Conservation (phyloP, 2,113 vertebrate genomes). For the crab-eating macaque (Macaca fascicularis) region DNA sequence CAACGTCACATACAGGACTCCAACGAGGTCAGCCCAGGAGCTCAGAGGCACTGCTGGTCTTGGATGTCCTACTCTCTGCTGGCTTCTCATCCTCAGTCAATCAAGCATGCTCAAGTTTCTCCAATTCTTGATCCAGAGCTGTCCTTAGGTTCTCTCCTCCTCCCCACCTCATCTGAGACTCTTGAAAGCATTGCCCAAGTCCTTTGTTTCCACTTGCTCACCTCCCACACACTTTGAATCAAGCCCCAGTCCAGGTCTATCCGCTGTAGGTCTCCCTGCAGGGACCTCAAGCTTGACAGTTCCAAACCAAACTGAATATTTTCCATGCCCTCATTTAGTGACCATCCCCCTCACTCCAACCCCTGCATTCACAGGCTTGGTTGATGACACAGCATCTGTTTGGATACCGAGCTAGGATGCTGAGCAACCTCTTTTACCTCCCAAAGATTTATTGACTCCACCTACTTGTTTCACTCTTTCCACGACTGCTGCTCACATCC, state of each 20-base stretch:
- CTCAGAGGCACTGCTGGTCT: background rate
- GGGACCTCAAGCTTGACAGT: background rate
- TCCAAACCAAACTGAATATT: background rate
- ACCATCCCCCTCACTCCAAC: background rate
- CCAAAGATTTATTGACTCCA: background rate
- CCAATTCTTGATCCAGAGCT: background rate
- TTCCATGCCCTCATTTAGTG: background rate
- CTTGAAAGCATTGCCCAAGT: background rate
- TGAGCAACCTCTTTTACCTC: background rate
- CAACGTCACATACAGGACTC: background rate
- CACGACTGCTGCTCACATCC: background rate
- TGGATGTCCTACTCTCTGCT: background rate
- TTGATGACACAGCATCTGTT: background rate
- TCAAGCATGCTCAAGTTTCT: background rate
- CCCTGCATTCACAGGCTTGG: background rate
- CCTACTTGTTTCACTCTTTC: background rate
- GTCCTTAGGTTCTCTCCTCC: background rate
- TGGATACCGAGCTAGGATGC: background rate
- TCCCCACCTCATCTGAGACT: background rate
- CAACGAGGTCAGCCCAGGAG: background rate
- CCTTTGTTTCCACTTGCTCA: background rate
- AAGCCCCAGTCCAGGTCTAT: background rate
- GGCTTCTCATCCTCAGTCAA: background rate
- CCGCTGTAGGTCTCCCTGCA: background rate
- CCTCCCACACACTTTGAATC: background rate